These are phyloP conservation scores for Polydrusus tereticollis DNA, from an alignment of 2,888 invertebrate genomes.

Conservation along the genomic window DNA sequence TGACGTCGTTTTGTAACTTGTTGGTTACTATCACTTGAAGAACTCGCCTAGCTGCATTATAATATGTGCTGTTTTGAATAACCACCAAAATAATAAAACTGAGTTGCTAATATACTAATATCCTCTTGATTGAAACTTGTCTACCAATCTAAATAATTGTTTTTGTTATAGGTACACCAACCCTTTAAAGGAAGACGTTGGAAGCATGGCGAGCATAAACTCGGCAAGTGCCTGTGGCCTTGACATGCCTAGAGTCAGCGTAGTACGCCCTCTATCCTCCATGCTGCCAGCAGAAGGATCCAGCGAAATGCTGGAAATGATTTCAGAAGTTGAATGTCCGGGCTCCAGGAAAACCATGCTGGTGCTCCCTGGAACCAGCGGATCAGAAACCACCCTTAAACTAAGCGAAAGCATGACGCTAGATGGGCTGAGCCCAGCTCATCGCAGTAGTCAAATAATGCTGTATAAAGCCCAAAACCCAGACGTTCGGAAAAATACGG, in stretches of 20 bases:
- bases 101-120: too few species aligned
- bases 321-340: conserved; percentile 71
- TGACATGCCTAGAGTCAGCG: conserved; percentile 67
- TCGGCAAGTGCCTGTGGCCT: conserved; percentile 61
- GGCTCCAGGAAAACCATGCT: conserved; percentile 65
- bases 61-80: too few species aligned
- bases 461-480: conserved; percentile 88
- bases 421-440: conserved; percentile 66
- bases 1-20: too few species aligned
- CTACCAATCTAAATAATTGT: too few species aligned
- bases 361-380: conserved; percentile 67
- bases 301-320: conserved; percentile 77
- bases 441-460: conserved; percentile 75
- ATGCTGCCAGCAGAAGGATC: conserved; percentile 67
- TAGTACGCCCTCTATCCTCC: conserved; percentile 66
- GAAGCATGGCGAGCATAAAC: conserved; percentile 61
- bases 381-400: conserved; percentile 60
- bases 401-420: conserved; percentile 59
- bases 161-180: conserved; percentile 61
- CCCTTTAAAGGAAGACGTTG: conserved; percentile 68
- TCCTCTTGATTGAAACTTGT: too few species aligned
- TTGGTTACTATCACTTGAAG: too few species aligned
- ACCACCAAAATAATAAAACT: too few species aligned
- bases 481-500: conserved; percentile 87
- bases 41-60: too few species aligned